Conservation (phyloP, 2,888 invertebrate genomes). For the Trissolcus brochymenae region DNA sequence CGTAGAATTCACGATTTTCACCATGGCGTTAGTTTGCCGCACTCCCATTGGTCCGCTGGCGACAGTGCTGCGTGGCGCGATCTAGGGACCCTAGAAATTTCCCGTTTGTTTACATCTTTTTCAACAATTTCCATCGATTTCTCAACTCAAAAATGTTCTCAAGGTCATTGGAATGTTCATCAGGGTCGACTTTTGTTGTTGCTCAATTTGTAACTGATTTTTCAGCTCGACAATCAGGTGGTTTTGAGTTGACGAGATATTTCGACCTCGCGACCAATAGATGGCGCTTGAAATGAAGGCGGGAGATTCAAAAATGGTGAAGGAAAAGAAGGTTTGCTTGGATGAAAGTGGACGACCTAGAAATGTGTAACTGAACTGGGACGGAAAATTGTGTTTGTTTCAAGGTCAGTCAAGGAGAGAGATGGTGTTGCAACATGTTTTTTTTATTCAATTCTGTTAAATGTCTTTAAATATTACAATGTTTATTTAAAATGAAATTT, state of each 20-base stretch:
- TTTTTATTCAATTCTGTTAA: too few species aligned
- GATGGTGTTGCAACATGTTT: neutral
- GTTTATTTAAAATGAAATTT: too few species aligned
- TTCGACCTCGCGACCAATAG: neutral
- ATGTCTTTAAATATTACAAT: too few species aligned
- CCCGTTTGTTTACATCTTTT: neutral
- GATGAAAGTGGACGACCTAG: conserved; percentile 10
- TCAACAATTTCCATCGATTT: neutral
- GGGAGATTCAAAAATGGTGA: neutral
- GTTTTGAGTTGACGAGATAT: too few species aligned
- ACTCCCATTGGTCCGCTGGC: conserved; percentile 21
- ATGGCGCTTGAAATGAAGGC: neutral
- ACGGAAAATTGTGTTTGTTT: conserved; percentile 8
- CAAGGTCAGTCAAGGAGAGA: neutral
- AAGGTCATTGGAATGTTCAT: too few species aligned
- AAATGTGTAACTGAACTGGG: conserved; percentile 4
- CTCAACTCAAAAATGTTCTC: neutral
- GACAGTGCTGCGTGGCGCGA: conserved; percentile 37
- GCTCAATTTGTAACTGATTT: too few species aligned
- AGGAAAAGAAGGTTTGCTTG: neutral
- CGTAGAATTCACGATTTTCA: conserved; percentile 63
- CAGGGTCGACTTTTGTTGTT: too few species aligned
- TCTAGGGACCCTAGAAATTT: conserved; percentile 13
- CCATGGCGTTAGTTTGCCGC: conserved; percentile 58
- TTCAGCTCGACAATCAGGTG: too few species aligned